Base-by-base conservation (phyloP, 2,113 vertebrate genomes). In the Ptilorrhoa leucosticta region DNA sequence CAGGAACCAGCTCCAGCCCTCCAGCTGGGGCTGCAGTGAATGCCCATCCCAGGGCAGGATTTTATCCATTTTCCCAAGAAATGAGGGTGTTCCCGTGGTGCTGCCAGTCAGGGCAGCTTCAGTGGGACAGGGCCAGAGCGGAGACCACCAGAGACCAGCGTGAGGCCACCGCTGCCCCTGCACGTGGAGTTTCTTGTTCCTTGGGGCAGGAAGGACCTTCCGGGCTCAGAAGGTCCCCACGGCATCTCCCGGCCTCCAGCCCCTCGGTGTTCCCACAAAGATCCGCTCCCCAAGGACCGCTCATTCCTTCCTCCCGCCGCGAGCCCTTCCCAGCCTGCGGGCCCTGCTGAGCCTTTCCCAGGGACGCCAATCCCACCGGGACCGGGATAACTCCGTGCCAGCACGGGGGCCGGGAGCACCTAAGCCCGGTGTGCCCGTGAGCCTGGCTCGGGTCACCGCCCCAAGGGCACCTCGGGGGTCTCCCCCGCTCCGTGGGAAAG, bases 231-330 rank as follows among this genome's bases (percentile, higher is more conserved):
- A n/a, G 3, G 2, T 27, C 26, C n/a, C n/a, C 27, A 1, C 0
- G 15, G 11, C 45, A 51, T 0, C 72, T 83, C 81, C 45, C 2
- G 40, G 47, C 35, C 56, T 35, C 80, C 37, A 8, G 18, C 7
- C 37, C 66, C 17, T 51, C 45, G 16, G 0, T 1, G 19, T 16
- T 27, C 54, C 76, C 11, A 0, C 35, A 8, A 6, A 27, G 15
- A 20, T 17, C 68, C 69, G 50, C 83, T 64, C 44, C 53, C 16
- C 3, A 4, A 12, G 35, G 13, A 26, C 27, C 14, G 0, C 44
- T 14, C 11, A 0, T 19, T 44, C 37, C 42, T 56, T 57, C 72
- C 48, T 63, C 54, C 51, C 45, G 19, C 20, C 2, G 0, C 1
- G 10, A 31, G 11, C 24, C 2, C 1, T 19, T 13, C 54, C 20